Evolutionary conservation across 2,888 invertebrate genomes (phyloP), one percentile per base, ranked within the genome.

Genomic region (Rugalucina vietnamica): DNA sequence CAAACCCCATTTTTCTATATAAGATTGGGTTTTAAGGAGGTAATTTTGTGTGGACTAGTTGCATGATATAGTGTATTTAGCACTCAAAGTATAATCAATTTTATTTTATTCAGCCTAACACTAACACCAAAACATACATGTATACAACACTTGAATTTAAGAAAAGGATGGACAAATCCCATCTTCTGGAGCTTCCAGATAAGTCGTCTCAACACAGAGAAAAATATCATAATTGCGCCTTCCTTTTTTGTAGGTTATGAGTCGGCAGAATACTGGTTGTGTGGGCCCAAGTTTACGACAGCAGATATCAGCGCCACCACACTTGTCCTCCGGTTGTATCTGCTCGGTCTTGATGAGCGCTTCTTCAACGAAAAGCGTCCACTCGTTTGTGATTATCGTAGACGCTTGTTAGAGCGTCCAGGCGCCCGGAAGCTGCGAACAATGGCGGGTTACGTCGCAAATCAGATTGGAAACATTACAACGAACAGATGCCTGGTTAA

Each of bases 211-310:
- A 18, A 34, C 60, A 29, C 12, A 32, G 34, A 65, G 14, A 21
- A 3, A 18, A 65, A 18, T 3, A 32, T 29, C 32, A 69, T n/a
- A n/a, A n/a, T n/a, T n/a, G n/a, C n/a, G n/a, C n/a, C n/a, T n/a
- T 34, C 65, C 27, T 57, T 57, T 72, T 18, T 84, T 82, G 37
- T 81, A 89, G 89, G 87, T 34, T 72, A 79, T 12, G 79, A 49
- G 12, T 83, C 69, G 3, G 79, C 83, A 27, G 90, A 91, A 14
- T 79, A 77, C 24, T 92, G 92, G 92, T 70, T 92, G 71, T 88
- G 88, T 77, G 92, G 92, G 8, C 77, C 86, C 10, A 85, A 86
- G 32, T 91, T 91, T 74, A 92, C 91, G 10, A 91, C 91, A 8
- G 92, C 92, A 4, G 93, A 93, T 72, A 89, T 93, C 65, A 80